These are phyloP conservation scores for Neostethus bicornis DNA, from an alignment of 2,797 vertebrate genomes.

Conservation along the genomic window DNA sequence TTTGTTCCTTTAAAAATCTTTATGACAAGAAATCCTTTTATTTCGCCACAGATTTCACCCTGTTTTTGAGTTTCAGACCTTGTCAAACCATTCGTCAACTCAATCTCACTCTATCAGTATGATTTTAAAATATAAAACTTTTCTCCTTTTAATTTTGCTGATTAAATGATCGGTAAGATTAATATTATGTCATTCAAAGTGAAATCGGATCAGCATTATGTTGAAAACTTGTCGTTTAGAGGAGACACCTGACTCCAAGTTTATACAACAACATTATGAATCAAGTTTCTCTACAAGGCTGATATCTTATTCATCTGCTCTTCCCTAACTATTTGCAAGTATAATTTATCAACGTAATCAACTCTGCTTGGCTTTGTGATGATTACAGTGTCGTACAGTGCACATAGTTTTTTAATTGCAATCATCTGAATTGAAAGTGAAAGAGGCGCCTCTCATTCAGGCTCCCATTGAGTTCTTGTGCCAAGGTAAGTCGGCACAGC, in stretches of 20 bases:
- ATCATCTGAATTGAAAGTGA: slow-evolving; percentile 36
- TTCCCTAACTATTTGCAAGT: slow-evolving; percentile 58
- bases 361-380: slow-evolving; percentile 51
- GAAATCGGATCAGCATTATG: slow-evolving; percentile 32
- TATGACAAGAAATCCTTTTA: too few species aligned
- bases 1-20: too few species aligned
- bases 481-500: slow-evolving; percentile 48
- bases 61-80: too few species aligned
- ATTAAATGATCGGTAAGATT: neutral
- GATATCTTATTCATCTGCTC: slow-evolving; percentile 68
- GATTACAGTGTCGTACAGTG: slow-evolving; percentile 53
- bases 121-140: too few species aligned
- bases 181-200: slow-evolving; percentile 32
- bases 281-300: slow-evolving; percentile 57
- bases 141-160: slow-evolving; percentile 9
- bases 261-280: slow-evolving; percentile 48
- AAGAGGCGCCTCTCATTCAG: slow-evolving; percentile 41
- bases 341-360: slow-evolving; percentile 73
- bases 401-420: slow-evolving; percentile 26
- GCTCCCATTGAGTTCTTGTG: slow-evolving; percentile 17
- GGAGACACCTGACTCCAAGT: slow-evolving; percentile 52
- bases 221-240: slow-evolving; percentile 41
- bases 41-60: too few species aligned
- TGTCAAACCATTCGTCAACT: too few species aligned
- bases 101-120: too few species aligned